Percentiles rank a stretch among this genome's conserved stretches.
phyloP scores from a whole-genome alignment of 2,113 vertebrate species.

The Canis aureus region DNA sequence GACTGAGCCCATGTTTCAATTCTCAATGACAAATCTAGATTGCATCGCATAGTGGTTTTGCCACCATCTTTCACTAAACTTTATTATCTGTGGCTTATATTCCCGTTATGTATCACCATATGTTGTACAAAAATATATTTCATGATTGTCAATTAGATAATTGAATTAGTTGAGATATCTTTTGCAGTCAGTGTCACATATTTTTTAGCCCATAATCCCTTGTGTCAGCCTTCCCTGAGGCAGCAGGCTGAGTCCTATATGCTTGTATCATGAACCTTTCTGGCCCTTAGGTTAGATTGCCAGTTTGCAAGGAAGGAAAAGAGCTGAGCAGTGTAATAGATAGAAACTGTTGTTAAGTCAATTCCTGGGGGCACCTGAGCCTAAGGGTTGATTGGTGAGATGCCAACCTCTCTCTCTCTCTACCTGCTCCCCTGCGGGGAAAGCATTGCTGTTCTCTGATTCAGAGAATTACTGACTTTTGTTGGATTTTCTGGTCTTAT shows the following conservation, averaged over 20 bases:
- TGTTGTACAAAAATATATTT: not conserved
- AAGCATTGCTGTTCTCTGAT: not conserved
- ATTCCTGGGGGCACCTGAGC: not conserved
- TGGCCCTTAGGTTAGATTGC: not conserved
- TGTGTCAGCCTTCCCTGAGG: not conserved
- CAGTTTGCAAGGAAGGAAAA: not conserved
- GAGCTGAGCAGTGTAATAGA: not conserved
- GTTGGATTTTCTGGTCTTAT: conserved; percentile 58
- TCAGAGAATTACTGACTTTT: conserved; percentile 49
- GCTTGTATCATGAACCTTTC: not conserved
- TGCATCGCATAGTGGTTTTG: not conserved
- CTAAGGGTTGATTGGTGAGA: not conserved
- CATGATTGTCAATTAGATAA: not conserved
- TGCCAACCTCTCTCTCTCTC: not conserved
- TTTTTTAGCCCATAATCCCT: not conserved
- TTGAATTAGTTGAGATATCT: not conserved
- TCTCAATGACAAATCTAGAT: not conserved
- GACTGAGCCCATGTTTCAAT: not conserved
- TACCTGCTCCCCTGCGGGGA: not conserved
- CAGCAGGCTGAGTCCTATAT: not conserved
- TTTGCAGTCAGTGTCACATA: not conserved
- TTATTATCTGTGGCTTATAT: not conserved
- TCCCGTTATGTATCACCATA: not conserved
- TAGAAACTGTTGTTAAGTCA: not conserved
- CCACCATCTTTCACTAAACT: not conserved